Percentiles rank a stretch among this genome's conserved stretches.
phyloP scores from a whole-genome alignment of 2,888 invertebrate species.

The Thera britannica region DNA sequence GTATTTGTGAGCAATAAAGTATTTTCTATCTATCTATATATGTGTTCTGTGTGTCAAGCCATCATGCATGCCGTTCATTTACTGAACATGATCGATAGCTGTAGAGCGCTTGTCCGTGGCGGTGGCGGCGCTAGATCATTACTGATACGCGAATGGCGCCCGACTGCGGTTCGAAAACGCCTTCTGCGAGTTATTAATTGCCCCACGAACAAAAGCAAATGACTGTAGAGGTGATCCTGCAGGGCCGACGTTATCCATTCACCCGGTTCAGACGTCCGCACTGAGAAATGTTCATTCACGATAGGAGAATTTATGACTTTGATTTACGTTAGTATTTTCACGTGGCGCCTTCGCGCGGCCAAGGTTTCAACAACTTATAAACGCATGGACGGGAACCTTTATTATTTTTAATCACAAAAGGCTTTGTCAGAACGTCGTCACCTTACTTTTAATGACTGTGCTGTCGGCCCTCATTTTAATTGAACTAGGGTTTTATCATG shows the following conservation, averaged over 20 bases:
- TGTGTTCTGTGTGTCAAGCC: constrained; percentile 27
- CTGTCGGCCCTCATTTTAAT: too few species aligned
- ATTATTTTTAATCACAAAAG: background rate
- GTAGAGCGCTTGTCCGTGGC: constrained; percentile 57
- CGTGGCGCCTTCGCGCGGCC: constrained; percentile 69
- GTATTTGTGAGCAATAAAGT: background rate
- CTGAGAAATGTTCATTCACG: constrained; percentile 85
- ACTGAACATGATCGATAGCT: constrained; percentile 74
- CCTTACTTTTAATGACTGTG: too few species aligned
- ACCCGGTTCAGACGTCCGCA: constrained; percentile 79
- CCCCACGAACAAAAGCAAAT: constrained; percentile 83
- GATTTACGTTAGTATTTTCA: constrained; percentile 81
- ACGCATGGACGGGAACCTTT: background rate
- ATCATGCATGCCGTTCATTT: constrained; percentile 46
- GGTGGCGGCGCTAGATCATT: constrained; percentile 73
- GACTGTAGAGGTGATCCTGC: constrained; percentile 83
- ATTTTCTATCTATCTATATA: constrained; percentile 11
- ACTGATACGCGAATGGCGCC: constrained; percentile 78
- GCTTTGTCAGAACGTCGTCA: too few species aligned
- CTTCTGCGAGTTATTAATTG: constrained; percentile 82
- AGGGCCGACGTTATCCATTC: constrained; percentile 83
- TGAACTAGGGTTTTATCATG: too few species aligned
- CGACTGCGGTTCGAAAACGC: constrained; percentile 75
- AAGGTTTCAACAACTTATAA: constrained; percentile 24
- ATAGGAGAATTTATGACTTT: constrained; percentile 83